Conservation (phyloP, 1,140 invertebrate genomes). For the Drosophila orosa region DNA sequence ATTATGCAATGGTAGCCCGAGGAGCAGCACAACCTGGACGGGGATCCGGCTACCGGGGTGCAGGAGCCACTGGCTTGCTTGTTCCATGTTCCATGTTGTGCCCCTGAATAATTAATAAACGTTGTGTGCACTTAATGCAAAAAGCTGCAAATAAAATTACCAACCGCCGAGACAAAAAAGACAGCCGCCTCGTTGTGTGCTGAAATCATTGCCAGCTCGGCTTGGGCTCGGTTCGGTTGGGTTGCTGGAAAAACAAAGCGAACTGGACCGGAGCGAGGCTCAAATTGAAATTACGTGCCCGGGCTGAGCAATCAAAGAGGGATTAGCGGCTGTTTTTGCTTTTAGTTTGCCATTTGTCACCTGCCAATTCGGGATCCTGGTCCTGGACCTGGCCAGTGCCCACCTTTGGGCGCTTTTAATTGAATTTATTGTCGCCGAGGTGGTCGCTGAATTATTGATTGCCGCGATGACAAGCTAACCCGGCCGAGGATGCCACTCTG, state of each 20-base stretch:
- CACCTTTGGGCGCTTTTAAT: slow-evolving; percentile 68
- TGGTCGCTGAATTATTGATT: slow-evolving; percentile 65
- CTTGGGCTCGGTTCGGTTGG: background rate
- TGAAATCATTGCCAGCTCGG: slow-evolving; percentile 33
- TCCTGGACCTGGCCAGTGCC: background rate
- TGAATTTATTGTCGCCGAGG: slow-evolving; percentile 62
- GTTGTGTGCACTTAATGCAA: slow-evolving; percentile 74
- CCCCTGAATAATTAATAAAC: slow-evolving; percentile 71
- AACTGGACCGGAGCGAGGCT: slow-evolving; percentile 30
- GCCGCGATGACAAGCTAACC: slow-evolving; percentile 57
- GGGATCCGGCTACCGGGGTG: background rate
- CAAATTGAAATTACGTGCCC: slow-evolving; percentile 70
- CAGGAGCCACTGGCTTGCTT: background rate
- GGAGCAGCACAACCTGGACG: slow-evolving; percentile 10
- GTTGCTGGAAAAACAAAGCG: slow-evolving; percentile 39
- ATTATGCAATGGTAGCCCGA: slow-evolving; percentile 65
- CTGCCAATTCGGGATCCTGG: slow-evolving; percentile 26
- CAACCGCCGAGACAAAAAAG: slow-evolving; percentile 44
- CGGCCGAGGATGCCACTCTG: slow-evolving; percentile 17
- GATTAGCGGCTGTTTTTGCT: slow-evolving; percentile 58
- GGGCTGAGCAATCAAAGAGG: slow-evolving; percentile 68
- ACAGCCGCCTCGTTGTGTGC: slow-evolving; percentile 22
- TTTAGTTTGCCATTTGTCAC: slow-evolving; percentile 51
- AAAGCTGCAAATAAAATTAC: slow-evolving; percentile 71
- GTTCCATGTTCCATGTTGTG: slow-evolving; percentile 28